phyloP scores from a whole-genome alignment of 2,113 vertebrate genomes.

The Raphicerus campestris region DNA sequence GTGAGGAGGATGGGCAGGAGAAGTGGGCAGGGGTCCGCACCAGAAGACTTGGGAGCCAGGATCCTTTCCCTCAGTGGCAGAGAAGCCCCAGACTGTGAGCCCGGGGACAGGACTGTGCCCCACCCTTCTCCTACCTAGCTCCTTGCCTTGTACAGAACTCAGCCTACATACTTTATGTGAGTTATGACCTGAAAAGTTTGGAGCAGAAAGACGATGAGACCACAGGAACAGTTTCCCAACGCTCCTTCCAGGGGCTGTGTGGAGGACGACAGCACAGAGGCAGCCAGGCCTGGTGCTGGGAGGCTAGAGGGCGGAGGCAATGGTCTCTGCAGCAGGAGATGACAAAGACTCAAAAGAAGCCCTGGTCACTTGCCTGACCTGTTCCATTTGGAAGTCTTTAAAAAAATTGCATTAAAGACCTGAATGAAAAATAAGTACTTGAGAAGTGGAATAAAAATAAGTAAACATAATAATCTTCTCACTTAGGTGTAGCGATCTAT shows the following conservation, averaged over 20 bases:
- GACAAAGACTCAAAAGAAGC: not conserved
- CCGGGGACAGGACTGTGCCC: fast-evolving
- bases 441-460: slow-evolving; percentile 11
- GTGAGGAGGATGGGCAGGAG: not conserved
- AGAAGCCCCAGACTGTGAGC: not conserved
- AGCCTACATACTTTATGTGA: not conserved
- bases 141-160: not conserved
- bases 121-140: not conserved
- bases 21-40: not conserved
- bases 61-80: not conserved
- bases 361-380: not conserved
- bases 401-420: not conserved
- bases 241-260: not conserved
- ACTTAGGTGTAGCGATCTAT: not conserved
- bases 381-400: not conserved
- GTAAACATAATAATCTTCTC: slow-evolving; percentile 40
- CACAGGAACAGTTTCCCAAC: not conserved
- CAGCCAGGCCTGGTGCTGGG: not conserved
- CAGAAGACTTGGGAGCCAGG: not conserved
- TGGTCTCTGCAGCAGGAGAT: not conserved
- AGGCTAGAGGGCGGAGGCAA: not conserved
- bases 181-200: not conserved
- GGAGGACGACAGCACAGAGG: fast-evolving
- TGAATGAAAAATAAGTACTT: slow-evolving; percentile 43
- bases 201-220: not conserved